Evolutionary conservation across 2,113 vertebrate genomes (phyloP).

Genomic region (Asarcornis scutulata): DNA sequence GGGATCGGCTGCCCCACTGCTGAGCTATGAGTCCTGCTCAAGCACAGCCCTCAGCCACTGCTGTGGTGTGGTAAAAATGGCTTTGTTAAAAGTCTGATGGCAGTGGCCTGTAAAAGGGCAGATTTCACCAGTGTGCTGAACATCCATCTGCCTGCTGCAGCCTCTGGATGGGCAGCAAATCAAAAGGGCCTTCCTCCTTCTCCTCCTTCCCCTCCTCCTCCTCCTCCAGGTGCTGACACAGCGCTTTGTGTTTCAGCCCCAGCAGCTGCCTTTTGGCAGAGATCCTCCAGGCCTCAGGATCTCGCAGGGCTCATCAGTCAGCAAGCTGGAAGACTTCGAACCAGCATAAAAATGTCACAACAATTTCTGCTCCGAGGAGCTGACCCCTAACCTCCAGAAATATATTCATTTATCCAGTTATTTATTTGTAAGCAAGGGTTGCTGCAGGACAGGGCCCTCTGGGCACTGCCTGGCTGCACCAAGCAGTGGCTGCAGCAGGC

Average conservation of each 20-base stretch:
- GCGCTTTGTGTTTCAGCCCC: neutral
- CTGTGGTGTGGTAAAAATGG: fast-evolving
- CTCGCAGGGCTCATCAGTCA: neutral
- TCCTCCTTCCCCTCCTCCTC: neutral
- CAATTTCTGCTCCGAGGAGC: too few relatives aligned
- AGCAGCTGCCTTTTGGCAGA: too few relatives aligned
- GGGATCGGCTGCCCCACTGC: neutral
- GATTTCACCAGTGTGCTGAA: neutral
- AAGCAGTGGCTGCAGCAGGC: too few relatives aligned
- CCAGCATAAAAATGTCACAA: neutral
- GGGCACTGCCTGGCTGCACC: neutral
- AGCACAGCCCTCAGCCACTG: neutral
- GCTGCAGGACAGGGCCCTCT: fast-evolving
- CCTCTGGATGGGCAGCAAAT: neutral
- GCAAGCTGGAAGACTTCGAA: neutral
- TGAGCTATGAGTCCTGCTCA: neutral
- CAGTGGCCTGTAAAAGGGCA: fast-evolving
- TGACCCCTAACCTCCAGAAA: neutral
- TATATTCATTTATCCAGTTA: too few relatives aligned
- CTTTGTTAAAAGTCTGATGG: neutral
- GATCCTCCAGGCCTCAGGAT: neutral
- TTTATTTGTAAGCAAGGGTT: neutral
- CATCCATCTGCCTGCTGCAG: neutral
- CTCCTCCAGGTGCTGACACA: neutral
- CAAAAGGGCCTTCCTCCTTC: neutral